Base-by-base conservation (phyloP, 2,113 vertebrate species). In the Lophochroa leadbeateri region DNA sequence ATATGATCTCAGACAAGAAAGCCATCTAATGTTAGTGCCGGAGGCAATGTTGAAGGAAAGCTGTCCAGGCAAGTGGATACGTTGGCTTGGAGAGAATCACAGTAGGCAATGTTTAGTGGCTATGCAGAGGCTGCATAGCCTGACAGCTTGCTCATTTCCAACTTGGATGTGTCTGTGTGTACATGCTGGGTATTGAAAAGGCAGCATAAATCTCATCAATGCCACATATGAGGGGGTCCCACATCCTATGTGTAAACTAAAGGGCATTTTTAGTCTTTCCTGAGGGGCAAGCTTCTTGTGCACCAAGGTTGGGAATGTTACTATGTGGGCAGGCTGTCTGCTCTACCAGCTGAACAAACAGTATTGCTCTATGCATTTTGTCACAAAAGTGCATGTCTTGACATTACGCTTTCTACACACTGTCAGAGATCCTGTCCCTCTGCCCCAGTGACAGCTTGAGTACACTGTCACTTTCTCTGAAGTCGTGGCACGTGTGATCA, bases 371-470 rank as follows among this genome's bases (percentile, higher is more conserved):
- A 53, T 5, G 1, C 46, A 17, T 72, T 78, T 72, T 61, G 17
- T 44, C 9, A 21, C 23, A 43, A 33, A 89, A 74, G 11, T 43
- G 2, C 11, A 27, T 47, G 69, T 61, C 10, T 44, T 18, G 6
- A 43, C 49, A 27, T 65, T 29, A 3, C 12, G 28, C 12, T 68
- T 92, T 58, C 35, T 55, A 29, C 4, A 3, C 49, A 33, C 13
- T 74, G 1, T 39, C 35, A 47, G 28, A 55, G 21, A 65, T 29
- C 29, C 44, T 64, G 15, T 43, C 27, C 33, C 15, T 81, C 9
- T 1, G 7, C 9, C 44, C 31, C 15, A 24, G 10, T 0, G 1
- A 11, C 39, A 83, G 33, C 23, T 31, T 25, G 6, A 27, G 23
- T 15, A 15, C 10, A 7, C 13, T 44, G 11, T 50, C 41, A 11